These are phyloP conservation scores for Okamejei kenojei DNA, from an alignment of 2,797 vertebrate species.

Conservation along the genomic window DNA sequence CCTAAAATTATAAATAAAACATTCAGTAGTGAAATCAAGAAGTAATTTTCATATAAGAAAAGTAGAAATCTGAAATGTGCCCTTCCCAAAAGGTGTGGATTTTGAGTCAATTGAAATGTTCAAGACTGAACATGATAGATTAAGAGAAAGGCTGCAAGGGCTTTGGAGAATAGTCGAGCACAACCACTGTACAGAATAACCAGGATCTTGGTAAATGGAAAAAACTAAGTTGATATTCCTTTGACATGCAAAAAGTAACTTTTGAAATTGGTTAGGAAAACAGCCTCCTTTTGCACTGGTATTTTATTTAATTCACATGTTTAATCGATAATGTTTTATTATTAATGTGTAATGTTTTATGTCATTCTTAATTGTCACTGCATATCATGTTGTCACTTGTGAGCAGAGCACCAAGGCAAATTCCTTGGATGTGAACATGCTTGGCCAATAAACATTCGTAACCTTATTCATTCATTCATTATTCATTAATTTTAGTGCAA, in stretches of 20 bases:
- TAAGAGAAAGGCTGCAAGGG: background rate
- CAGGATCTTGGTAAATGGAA: background rate
- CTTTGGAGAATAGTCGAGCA: background rate
- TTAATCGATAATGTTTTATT: no score
- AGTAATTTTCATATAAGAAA: no score
- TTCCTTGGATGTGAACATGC: no score
- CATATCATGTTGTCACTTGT: no score
- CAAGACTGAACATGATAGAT: background rate
- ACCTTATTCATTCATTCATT: no score
- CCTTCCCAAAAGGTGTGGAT: background rate
- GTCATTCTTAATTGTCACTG: no score
- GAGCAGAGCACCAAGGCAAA: no score
- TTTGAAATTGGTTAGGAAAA: background rate
- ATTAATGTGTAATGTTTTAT: no score
- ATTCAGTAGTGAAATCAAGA: background rate
- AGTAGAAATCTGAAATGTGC: background rate
- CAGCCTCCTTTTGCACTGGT: no score
- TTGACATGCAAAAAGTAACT: background rate
- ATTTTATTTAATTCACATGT: no score
- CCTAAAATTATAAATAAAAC: background rate
- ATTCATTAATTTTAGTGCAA: background rate
- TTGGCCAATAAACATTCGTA: no score
- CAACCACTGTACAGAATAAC: background rate
- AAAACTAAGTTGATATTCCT: background rate
- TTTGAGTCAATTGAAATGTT: background rate